A percentile compares a stretch with the other conserved stretches of the same genome.
These are phyloP conservation scores for Leptodactylus fallax DNA, from an alignment of 2,797 vertebrate species.

Conservation along the genomic window DNA sequence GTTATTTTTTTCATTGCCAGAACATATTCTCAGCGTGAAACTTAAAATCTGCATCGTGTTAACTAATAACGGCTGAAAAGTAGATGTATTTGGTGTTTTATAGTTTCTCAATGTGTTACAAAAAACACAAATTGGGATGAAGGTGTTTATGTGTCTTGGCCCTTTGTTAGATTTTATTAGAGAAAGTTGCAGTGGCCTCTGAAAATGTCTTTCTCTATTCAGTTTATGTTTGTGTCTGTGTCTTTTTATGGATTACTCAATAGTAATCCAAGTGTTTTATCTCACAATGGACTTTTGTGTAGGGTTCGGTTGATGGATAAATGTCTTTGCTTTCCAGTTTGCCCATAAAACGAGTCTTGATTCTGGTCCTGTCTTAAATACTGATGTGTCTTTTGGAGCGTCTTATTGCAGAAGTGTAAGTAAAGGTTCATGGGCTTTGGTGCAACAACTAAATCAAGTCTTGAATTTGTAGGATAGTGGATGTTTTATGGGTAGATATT, in stretches of 20 bases:
- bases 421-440: neutral
- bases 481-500: neutral
- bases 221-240: constrained; percentile 8
- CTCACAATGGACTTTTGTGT: neutral
- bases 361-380: neutral
- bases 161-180: neutral
- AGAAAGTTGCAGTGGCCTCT: neutral
- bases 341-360: neutral
- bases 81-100: neutral
- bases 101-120: neutral
- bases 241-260: constrained; percentile 22
- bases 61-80: neutral
- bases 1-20: neutral
- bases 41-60: neutral
- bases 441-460: neutral
- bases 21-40: neutral
- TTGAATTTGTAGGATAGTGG: neutral
- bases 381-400: neutral
- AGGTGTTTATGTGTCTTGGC: neutral
- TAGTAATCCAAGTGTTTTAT: constrained; percentile 12
- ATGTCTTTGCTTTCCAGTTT: neutral
- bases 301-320: constrained; percentile 7
- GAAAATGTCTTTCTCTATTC: neutral
- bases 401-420: neutral
- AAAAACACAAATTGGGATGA: neutral